phyloP scores from a whole-genome alignment of 37 sponge, comb jelly and placozoan species.

The Dysidea cf. avara region DNA sequence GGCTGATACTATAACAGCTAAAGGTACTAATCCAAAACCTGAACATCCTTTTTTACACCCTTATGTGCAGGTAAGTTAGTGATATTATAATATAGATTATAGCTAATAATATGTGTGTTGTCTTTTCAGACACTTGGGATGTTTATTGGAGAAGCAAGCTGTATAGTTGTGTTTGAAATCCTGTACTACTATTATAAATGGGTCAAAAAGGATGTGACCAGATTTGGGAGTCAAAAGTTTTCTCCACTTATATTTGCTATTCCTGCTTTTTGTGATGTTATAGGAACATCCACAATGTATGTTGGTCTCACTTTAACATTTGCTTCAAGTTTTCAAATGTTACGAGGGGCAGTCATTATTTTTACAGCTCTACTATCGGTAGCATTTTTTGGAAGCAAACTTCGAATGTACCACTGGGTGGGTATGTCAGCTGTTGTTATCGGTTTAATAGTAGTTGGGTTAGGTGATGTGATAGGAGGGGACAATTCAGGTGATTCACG shows the following conservation, averaged over 20 bases:
- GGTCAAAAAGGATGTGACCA: constrained; percentile 34
- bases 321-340: constrained; percentile 94
- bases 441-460: constrained; percentile 83
- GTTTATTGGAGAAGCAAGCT: constrained; percentile 94
- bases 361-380: constrained; percentile 95
- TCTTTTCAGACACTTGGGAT: constrained; percentile 87
- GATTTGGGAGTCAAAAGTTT: constrained; percentile 79
- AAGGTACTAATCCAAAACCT: constrained; percentile 68
- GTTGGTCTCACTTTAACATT: constrained; percentile 93
- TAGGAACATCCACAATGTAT: constrained; percentile 87
- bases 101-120: no score
- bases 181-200: constrained; percentile 48
- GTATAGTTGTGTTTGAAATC: constrained; percentile 79
- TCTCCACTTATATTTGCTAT: constrained; percentile 86
- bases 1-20: constrained; percentile 61
- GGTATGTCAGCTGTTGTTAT: constrained; percentile 89
- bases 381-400: constrained; percentile 72
- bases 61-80: constrained; percentile 77
- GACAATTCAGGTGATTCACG: neutral
- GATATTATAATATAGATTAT: no score
- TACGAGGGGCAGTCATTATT: constrained; percentile 94
- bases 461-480: constrained; percentile 63
- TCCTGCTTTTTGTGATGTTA: constrained; percentile 91
- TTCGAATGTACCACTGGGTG: constrained; percentile 68
- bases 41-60: constrained; percentile 86